Conservation (phyloP, 2,113 vertebrate genomes). For the Myocastor coypus region DNA sequence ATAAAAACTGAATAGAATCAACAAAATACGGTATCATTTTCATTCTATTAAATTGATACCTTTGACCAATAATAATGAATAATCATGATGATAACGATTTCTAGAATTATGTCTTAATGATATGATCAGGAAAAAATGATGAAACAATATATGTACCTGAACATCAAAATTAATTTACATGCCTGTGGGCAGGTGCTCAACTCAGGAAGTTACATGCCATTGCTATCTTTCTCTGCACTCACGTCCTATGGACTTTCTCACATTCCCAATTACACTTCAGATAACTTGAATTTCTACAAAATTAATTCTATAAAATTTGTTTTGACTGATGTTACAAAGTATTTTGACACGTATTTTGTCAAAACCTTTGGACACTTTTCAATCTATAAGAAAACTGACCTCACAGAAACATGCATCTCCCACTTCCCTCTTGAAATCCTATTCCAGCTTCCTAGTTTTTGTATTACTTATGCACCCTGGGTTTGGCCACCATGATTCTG, state of each 20-base stretch:
- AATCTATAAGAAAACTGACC: background rate
- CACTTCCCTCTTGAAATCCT: background rate
- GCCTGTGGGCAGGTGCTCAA: background rate
- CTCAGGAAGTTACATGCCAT: background rate
- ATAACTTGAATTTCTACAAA: background rate
- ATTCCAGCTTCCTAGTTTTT: background rate
- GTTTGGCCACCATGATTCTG: background rate
- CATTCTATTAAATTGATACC: background rate
- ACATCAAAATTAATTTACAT: conserved; percentile 3
- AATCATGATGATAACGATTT: conserved; percentile 7
- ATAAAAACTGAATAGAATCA: background rate
- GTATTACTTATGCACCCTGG: background rate
- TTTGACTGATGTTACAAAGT: background rate
- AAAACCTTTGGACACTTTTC: background rate
- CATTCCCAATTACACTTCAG: background rate
- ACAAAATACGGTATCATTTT: background rate
- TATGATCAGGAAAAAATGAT: background rate
- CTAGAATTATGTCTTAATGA: background rate
- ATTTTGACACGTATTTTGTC: background rate
- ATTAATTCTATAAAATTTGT: background rate
- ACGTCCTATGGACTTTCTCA: background rate
- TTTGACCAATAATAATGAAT: background rate
- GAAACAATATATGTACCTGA: background rate
- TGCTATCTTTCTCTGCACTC: background rate
- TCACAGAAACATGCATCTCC: background rate